A percentile compares a stretch with the other conserved stretches of the same genome.
These are phyloP conservation scores for Conchocele bisecta DNA, from an alignment of 2,888 invertebrate genomes.

Conservation along the genomic window DNA sequence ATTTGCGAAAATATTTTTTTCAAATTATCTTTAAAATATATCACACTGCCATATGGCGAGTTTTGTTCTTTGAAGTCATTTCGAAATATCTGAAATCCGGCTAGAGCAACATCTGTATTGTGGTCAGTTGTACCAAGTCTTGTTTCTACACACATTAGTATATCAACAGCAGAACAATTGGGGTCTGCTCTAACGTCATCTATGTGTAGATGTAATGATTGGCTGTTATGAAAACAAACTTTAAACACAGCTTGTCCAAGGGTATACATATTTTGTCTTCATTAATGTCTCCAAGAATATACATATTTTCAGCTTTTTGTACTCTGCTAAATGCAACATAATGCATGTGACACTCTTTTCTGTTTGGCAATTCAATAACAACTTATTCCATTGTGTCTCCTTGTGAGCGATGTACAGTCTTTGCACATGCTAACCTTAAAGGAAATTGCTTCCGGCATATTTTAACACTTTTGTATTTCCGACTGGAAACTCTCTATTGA, in stretches of 20 bases:
- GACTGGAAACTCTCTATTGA: slow-evolving; percentile 13
- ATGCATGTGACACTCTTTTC: slow-evolving; percentile 32
- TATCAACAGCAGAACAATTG: slow-evolving; percentile 2
- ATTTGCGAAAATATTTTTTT: no score
- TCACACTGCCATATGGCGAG: no score
- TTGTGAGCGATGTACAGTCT: slow-evolving; percentile 41
- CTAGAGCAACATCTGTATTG: no score
- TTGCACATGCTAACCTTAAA: slow-evolving; percentile 26
- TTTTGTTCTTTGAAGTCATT: no score
- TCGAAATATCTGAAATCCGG: no score
- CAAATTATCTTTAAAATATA: no score
- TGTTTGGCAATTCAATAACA: slow-evolving; percentile 18
- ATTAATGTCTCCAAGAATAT: slow-evolving; percentile 22
- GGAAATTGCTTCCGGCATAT: slow-evolving; percentile 41
- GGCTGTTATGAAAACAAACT: slow-evolving; percentile 17
- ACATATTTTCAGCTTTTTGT: slow-evolving; percentile 10
- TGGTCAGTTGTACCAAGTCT: no score
- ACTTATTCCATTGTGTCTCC: slow-evolving; percentile 28
- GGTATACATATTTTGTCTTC: slow-evolving; percentile 13
- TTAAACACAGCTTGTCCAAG: background rate
- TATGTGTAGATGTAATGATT: slow-evolving; percentile 17
- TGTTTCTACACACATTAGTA: slow-evolving; percentile 19
- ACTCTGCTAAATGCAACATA: slow-evolving; percentile 39
- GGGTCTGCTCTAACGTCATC: slow-evolving; percentile 13
- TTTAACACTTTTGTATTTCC: slow-evolving; percentile 11